Conservation (phyloP, 2,113 vertebrate species). For the Cyanoramphus novaezelandiae region DNA sequence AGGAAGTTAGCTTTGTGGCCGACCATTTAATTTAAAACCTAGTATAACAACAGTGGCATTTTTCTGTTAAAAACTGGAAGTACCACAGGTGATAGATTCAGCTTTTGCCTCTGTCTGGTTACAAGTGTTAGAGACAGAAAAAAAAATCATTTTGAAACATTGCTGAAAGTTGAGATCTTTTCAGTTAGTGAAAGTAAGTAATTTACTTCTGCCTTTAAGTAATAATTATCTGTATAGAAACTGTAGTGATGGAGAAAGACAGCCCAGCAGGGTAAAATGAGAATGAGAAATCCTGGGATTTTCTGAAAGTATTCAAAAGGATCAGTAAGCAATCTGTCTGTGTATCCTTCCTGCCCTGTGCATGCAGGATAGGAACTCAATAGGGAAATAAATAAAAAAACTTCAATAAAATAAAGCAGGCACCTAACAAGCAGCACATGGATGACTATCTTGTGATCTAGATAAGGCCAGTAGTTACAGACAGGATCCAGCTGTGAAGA, state of each 20-base stretch:
- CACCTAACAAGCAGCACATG: neutral
- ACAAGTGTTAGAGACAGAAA: neutral
- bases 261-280: conserved; percentile 9
- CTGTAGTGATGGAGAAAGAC: neutral
- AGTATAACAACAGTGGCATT: conserved; percentile 20
- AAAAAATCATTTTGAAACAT: conserved; percentile 21
- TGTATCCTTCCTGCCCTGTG: neutral
- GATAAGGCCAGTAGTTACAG: neutral
- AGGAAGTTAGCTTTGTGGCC: conserved; percentile 49
- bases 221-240: conserved; percentile 44
- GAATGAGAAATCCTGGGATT: conserved; percentile 39
- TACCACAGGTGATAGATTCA: conserved; percentile 28
- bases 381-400: conserved; percentile 2
- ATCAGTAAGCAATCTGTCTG: conserved; percentile 7
- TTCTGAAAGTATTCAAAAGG: conserved; percentile 1
- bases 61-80: conserved; percentile 37
- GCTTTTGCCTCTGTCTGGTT: conserved; percentile 22
- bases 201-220: conserved; percentile 45
- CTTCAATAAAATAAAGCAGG: neutral
- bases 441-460: neutral
- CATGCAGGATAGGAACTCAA: neutral
- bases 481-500: neutral
- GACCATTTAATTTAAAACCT: conserved; percentile 28
- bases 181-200: conserved; percentile 30
- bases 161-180: conserved; percentile 39